A percentile compares a stretch with the other conserved stretches of the same genome.
phyloP scores from a whole-genome alignment of 2,113 vertebrate genomes.

The Alethe castanea region DNA sequence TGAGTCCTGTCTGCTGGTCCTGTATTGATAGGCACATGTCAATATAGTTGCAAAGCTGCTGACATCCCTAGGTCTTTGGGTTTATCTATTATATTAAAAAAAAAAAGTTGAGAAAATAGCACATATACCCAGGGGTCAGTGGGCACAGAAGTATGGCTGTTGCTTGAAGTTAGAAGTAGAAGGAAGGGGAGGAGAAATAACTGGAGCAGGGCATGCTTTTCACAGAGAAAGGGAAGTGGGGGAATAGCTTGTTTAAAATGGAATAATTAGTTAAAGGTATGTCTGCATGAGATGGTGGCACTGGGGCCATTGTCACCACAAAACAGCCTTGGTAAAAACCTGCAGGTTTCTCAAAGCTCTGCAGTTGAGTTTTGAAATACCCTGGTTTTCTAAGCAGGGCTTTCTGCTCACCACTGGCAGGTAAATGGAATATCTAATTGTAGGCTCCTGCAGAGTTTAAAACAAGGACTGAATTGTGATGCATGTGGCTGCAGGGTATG shows the following conservation, averaged over 20 bases:
- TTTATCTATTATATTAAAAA: background rate
- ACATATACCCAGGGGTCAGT: background rate
- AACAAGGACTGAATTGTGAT: background rate
- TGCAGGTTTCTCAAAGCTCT: background rate
- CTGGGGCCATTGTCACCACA: background rate
- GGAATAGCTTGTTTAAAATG: background rate
- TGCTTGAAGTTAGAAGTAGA: background rate
- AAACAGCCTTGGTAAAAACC: background rate
- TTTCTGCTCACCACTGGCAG: background rate
- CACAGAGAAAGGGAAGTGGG: background rate
- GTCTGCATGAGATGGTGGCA: background rate
- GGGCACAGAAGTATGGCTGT: background rate
- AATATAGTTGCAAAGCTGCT: background rate
- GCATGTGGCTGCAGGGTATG: background rate
- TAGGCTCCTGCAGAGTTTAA: background rate
- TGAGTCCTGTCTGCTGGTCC: background rate
- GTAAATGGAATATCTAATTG: background rate
- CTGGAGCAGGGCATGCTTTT: background rate
- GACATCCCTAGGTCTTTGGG: background rate
- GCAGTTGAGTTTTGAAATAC: background rate
- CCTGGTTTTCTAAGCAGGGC: background rate
- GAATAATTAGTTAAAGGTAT: background rate
- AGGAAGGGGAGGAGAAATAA: background rate
- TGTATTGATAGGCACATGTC: conserved; percentile 22
- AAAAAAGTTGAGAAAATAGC: background rate